Evolutionary conservation across 1,140 invertebrate species (phyloP).

Genomic region (Phymastichus coffea): DNA sequence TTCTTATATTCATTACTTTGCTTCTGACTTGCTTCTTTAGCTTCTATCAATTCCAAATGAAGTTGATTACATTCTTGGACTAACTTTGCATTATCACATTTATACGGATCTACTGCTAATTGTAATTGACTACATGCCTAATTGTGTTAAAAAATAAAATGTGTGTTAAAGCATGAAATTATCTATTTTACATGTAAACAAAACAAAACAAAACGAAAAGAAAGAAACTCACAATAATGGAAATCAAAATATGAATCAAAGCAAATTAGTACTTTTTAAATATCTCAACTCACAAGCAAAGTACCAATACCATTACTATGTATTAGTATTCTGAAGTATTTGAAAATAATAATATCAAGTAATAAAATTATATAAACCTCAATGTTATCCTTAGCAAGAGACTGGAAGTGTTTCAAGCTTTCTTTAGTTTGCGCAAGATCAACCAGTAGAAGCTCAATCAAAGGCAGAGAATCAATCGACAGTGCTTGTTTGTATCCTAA

Average conservation of each 20-base stretch:
- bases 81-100: conserved; percentile 69
- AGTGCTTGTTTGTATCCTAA: conserved; percentile 76
- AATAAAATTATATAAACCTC: conserved; percentile 34
- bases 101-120: conserved; percentile 66
- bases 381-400: conserved; percentile 65
- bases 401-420: conserved; percentile 77
- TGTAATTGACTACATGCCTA: conserved; percentile 62
- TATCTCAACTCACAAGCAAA: neutral
- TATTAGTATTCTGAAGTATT: neutral
- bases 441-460: conserved; percentile 72
- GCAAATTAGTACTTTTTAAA: neutral
- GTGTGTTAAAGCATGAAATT: conserved; percentile 5
- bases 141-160: conserved; percentile 33
- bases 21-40: conserved; percentile 65
- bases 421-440: conserved; percentile 78
- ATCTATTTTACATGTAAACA: neutral
- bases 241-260: neutral
- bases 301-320: conserved; percentile 3
- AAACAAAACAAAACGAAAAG: neutral
- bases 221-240: neutral
- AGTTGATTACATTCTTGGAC: conserved; percentile 72
- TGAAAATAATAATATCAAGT: neutral
- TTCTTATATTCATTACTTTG: conserved; percentile 63
- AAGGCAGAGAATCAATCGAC: conserved; percentile 68
- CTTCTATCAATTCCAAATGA: conserved; percentile 66